A percentile compares a stretch with the other conserved stretches of the same genome.
Conservation (phyloP, 2,888 invertebrate genomes). For the Drosophila paranaensis region DNA sequence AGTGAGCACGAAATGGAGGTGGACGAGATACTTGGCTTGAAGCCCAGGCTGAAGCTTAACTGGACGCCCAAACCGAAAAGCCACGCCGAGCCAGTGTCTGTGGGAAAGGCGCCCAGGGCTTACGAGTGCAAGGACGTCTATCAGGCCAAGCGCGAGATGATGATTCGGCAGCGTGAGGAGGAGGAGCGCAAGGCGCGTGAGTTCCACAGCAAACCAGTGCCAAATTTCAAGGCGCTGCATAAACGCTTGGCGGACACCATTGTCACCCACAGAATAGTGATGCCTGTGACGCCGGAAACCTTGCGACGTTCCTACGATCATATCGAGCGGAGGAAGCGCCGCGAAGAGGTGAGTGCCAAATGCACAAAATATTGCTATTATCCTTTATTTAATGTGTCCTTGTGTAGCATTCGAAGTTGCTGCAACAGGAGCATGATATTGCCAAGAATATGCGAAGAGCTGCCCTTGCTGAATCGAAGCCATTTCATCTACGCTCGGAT, state of each 20-base stretch:
- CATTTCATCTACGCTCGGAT: constrained; percentile 81
- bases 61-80: constrained; percentile 14
- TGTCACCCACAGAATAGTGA: constrained; percentile 67
- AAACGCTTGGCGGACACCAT: constrained; percentile 46
- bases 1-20: neutral
- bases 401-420: neutral
- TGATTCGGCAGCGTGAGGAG: constrained; percentile 61
- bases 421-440: constrained; percentile 29
- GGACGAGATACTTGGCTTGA: neutral
- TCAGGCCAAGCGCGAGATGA: constrained; percentile 70
- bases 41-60: constrained; percentile 5
- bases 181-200: constrained; percentile 81
- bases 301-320: constrained; percentile 73
- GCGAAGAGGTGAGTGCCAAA: constrained; percentile 57
- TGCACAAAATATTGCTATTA: neutral
- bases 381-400: too few species aligned
- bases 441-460: constrained; percentile 32
- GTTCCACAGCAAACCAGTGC: constrained; percentile 82
- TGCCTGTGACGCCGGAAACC: constrained; percentile 78
- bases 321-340: constrained; percentile 53
- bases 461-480: constrained; percentile 59
- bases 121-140: constrained; percentile 80
- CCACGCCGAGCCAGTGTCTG: neutral
- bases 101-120: constrained; percentile 50
- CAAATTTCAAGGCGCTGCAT: constrained; percentile 72